Evolutionary conservation across 2,888 invertebrate genomes (phyloP).

Genomic region (Acanthosepion lycidas): DNA sequence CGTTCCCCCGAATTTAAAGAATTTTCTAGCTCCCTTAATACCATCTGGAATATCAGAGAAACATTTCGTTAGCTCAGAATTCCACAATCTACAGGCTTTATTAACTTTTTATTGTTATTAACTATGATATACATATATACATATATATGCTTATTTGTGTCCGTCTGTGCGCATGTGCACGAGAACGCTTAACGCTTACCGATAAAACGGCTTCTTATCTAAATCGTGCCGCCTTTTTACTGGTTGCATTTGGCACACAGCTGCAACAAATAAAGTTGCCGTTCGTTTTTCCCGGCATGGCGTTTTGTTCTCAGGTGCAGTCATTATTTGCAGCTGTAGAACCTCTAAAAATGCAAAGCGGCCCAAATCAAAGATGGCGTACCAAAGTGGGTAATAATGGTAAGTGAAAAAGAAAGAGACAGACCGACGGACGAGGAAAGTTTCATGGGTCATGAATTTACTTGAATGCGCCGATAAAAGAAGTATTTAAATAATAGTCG

Average conservation of each 20-base stretch:
- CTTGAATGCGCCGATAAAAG: background rate
- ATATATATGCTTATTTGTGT: background rate
- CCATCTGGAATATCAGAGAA: background rate
- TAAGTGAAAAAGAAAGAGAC: background rate
- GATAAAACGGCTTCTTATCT: background rate
- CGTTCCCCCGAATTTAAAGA: no score
- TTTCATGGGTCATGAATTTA: background rate
- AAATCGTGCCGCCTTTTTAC: background rate
- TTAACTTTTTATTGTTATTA: background rate
- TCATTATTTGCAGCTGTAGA: slow-evolving; percentile 8
- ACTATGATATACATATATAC: background rate
- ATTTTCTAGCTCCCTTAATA: no score
- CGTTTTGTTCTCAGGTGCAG: background rate
- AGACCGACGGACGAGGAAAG: background rate
- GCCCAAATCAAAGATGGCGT: background rate
- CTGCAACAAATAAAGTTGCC: background rate
- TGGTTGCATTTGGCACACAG: slow-evolving; percentile 8
- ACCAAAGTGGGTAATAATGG: background rate
- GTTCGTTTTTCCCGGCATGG: background rate
- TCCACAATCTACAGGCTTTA: background rate
- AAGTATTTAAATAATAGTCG: background rate
- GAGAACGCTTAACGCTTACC: background rate
- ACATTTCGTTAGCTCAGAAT: background rate
- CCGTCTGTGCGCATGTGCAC: background rate
- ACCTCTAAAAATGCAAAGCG: background rate